A percentile compares a stretch with the other conserved stretches of the same genome.
phyloP scores from a whole-genome alignment of 2,797 vertebrate species.

The Gadopsis bispinosus region DNA sequence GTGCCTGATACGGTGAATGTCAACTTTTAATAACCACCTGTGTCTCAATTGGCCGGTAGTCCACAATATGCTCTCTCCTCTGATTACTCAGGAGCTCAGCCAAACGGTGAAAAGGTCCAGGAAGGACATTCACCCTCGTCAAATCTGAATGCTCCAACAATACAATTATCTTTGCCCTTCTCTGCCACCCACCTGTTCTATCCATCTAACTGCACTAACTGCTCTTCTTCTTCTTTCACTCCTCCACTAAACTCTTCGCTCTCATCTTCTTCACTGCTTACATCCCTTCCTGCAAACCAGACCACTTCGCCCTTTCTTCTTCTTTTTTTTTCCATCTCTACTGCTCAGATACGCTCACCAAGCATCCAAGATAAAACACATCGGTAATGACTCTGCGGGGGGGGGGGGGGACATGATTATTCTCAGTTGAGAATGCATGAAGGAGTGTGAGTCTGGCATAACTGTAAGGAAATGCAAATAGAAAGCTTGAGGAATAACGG shows the following conservation, averaged over 20 bases:
- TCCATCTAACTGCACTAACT: neutral
- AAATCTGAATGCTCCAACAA: conserved; percentile 39
- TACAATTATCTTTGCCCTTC: conserved; percentile 46
- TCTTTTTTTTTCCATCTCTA: neutral
- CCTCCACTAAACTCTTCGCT: neutral
- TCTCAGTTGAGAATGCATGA: neutral
- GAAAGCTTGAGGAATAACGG: neutral
- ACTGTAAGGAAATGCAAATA: neutral
- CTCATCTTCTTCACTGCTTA: conserved; percentile 9
- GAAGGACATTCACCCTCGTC: conserved; percentile 34
- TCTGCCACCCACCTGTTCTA: conserved; percentile 28
- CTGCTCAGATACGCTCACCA: neutral
- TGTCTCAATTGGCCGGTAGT: conserved; percentile 2
- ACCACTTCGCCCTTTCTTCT: neutral
- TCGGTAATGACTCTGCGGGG: neutral
- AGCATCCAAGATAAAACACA: conserved; percentile 8
- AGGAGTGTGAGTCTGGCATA: neutral
- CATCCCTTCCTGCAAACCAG: neutral
- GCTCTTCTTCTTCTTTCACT: neutral
- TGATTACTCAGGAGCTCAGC: conserved; percentile 43
- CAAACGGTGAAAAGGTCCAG: conserved; percentile 36
- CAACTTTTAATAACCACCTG: conserved; percentile 24
- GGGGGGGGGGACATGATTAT: conserved; percentile 3
- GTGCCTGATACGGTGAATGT: conserved; percentile 6
- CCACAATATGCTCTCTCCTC: conserved; percentile 31